phyloP scores from a whole-genome alignment of 2,888 invertebrate genomes.

The Cheilosia variabilis region DNA sequence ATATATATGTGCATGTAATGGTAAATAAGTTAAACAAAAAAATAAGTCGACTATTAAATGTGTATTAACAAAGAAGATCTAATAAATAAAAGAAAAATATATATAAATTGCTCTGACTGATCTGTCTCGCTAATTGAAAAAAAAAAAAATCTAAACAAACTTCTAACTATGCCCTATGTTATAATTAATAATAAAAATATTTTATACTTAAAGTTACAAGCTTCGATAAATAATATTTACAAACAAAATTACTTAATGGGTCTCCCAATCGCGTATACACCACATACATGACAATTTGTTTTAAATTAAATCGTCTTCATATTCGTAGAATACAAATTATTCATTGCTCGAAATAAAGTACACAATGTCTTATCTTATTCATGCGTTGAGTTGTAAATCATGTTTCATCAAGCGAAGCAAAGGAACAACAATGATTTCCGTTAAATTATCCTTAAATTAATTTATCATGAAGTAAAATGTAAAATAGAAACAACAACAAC shows the following conservation, averaged over 20 bases:
- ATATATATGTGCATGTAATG: not conserved
- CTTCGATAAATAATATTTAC: constrained; percentile 46
- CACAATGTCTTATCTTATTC: constrained; percentile 31
- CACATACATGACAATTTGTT: constrained; percentile 25
- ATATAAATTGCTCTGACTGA: constrained; percentile 63
- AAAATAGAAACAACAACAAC: constrained; percentile 11
- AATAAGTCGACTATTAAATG: constrained; percentile 27
- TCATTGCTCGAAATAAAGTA: not conserved
- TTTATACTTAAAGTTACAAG: constrained; percentile 46
- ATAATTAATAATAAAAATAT: constrained; percentile 20
- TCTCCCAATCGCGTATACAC: constrained; percentile 34
- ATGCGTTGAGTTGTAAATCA: constrained; percentile 20
- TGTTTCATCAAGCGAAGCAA: constrained; percentile 37
- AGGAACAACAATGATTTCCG: constrained; percentile 22
- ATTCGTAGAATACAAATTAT: constrained; percentile 2
- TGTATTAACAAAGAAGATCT: constrained; percentile 10
- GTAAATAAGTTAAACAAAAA: constrained; percentile 3
- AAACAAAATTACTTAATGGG: constrained; percentile 24
- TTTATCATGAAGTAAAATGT: constrained; percentile 40
- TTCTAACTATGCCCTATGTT: constrained; percentile 34
- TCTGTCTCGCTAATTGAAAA: constrained; percentile 62
- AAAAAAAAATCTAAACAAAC: not conserved
- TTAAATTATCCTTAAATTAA: constrained; percentile 61
- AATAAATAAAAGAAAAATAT: constrained; percentile 4
- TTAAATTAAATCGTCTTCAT: constrained; percentile 13